Evolutionary conservation across 2,888 invertebrate species (phyloP), one percentile per base, ranked within the genome.

Genomic region (Drosophila tanythrix): DNA sequence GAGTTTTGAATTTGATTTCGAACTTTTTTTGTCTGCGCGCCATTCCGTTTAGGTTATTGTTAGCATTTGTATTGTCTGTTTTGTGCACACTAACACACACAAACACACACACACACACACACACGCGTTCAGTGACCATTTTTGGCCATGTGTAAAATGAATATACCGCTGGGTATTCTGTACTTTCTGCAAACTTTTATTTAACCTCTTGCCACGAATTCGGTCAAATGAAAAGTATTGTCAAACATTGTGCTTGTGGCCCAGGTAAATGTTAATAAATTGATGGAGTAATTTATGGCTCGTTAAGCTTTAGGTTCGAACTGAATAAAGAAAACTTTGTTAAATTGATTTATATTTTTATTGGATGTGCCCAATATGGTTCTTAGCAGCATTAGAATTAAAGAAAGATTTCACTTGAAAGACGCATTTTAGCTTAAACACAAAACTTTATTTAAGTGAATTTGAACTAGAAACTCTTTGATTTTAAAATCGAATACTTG

Each of bases 1-100:
- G 75, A 76, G 81, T 87, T 88, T 86, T 82, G 77, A 87, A 87
- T 89, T 88, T 83, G 70, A 66, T 81, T 76, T 78, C 70, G 52
- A 55, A 27, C 46, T 31, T 60, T 56, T 61, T 52, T 63, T 61
- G 50, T 13, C 35, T 38, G 52, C 25, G 46, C 46, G 46, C 36
- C 48, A 56, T 59, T 59, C 52, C 43, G 53, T 68, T 55, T 64
- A 48, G 65, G 48, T 72, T 75, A 73, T 70, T 63, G 64, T 50
- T 79, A 51, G 70, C 76, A 64, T 72, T 79, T 69, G 68, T 43
- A 68, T 70, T 59, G 33, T 62, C 21, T 55, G 55, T 60, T 61
- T 65, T 63, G 71, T 71, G 21, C 58, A 36, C 67, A 50, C n/a
- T 46, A 18, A 50, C 31, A 52, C 25, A 18, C 25, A 25, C 53